Conservation (phyloP, 64 coral and sea anemone genomes). For the Actinia equina region DNA sequence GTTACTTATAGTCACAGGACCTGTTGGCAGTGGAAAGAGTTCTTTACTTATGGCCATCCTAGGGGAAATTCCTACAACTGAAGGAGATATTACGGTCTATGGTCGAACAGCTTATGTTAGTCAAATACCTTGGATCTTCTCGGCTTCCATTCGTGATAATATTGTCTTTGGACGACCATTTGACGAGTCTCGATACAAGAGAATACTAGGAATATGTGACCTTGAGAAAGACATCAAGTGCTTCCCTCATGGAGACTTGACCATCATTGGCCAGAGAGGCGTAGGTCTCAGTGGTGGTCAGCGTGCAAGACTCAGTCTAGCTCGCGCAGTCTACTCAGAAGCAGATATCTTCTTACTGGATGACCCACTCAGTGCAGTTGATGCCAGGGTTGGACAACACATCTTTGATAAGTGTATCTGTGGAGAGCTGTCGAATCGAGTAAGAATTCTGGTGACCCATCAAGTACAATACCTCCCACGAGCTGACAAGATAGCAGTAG, state of each 20-base stretch:
- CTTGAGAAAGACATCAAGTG: conserved; percentile 32
- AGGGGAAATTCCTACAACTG: neutral
- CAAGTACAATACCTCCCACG: neutral
- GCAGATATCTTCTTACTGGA: neutral
- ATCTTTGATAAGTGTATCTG: neutral
- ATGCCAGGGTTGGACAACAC: neutral
- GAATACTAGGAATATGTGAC: conserved; percentile 28
- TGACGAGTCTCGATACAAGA: conserved; percentile 1
- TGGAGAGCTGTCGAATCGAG: too few species aligned
- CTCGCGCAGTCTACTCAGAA: too few species aligned
- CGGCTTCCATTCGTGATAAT: too few species aligned
- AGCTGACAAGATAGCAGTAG: neutral
- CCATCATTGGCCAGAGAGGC: neutral
- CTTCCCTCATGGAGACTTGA: neutral
- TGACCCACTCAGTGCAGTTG: neutral
- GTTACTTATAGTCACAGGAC: neutral
- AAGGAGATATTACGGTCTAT: too few species aligned
- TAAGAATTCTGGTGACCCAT: too few species aligned
- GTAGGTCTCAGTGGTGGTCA: too few species aligned
- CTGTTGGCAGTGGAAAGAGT: conserved; percentile 31
- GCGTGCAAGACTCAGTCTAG: too few species aligned
- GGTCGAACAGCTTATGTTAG: conserved; percentile 1
- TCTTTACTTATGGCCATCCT: conserved; percentile 21
- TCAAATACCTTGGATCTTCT: neutral
- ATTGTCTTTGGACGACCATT: conserved; percentile 11